Conservation (phyloP, 2,113 vertebrate species). For the Pangasianodon hypophthalmus region DNA sequence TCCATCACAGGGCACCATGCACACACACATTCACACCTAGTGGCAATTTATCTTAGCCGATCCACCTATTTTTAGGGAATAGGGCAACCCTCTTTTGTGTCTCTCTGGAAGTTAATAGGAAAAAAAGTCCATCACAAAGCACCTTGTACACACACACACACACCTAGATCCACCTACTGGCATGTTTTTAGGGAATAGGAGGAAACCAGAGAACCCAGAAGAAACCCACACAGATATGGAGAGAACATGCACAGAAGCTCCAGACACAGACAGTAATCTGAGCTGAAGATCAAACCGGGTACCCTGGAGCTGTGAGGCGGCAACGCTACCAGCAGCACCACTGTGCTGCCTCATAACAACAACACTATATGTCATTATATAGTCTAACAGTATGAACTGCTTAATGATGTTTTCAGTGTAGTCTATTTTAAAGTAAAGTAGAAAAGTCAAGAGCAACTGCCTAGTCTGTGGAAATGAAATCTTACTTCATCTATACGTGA, state of each 20-base stretch:
- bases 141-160: neutral
- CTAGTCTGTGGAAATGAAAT: neutral
- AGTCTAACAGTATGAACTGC: neutral
- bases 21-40: neutral
- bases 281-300: neutral
- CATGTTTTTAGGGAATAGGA: neutral
- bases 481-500: neutral
- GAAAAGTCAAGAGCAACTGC: neutral
- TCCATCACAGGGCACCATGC: neutral
- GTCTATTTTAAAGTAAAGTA: slow-evolving; percentile 1
- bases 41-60: neutral
- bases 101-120: too few species aligned
- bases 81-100: neutral
- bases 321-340: neutral
- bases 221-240: neutral
- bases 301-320: neutral
- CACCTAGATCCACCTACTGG: too few species aligned
- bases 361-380: neutral
- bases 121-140: neutral
- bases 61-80: neutral
- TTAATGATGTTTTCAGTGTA: neutral
- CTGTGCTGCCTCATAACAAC: neutral
- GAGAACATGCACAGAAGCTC: neutral
- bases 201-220: neutral
- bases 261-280: neutral